Base-by-base conservation (phyloP, 92 coral and sea anemone genomes). In the Plumapathes pennacea region DNA sequence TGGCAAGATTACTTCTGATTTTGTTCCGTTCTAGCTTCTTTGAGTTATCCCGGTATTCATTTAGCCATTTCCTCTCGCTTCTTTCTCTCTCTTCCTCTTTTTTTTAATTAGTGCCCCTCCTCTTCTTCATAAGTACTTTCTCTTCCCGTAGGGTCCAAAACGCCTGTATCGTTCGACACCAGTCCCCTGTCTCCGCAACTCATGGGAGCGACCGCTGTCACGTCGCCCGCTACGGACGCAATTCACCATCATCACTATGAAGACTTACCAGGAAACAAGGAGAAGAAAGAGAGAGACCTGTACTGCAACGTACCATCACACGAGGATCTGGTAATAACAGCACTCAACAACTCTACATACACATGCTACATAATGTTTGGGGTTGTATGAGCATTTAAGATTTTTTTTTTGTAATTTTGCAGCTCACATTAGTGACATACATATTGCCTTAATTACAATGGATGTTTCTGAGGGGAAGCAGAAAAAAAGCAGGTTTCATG, bases 271-370 rank as follows among this genome's bases (percentile, higher is more conserved):
- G 67, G 81, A 44, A 53, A 10, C 62, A 2, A 59, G 25, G 39
- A 78, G 67, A 67, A 65, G 77, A 67, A 57, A 63, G 66, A 48
- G 32, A 64, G 70, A 11, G 74, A 71, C 25, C 64, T 67, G 60
- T 89, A 53, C 46, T 92, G 98, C 44, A 92, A 92, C 45, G 71
- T 92, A 21, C 75, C 98, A 29, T 79, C 68, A 51, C 98, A 92
- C 60, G 94, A 80, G 22, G 89, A 83, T 10, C 60, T 92, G 88
- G 98, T 92, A 54, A 69, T 36, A n/a, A 8, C n/a, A 36, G 40
- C 40, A n/a, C 40, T 36, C n/a, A 7, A n/a, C 40, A 8, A 8
- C 8, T 36, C n/a, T 36, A n/a, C n/a, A 8, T 36, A 8, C 40
- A 36, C 9, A n/a, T n/a, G n/a, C 40, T 36, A 8, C 40, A 7